Base-by-base conservation (phyloP, 2,888 invertebrate species). In the Yponomeuta cagnagella region DNA sequence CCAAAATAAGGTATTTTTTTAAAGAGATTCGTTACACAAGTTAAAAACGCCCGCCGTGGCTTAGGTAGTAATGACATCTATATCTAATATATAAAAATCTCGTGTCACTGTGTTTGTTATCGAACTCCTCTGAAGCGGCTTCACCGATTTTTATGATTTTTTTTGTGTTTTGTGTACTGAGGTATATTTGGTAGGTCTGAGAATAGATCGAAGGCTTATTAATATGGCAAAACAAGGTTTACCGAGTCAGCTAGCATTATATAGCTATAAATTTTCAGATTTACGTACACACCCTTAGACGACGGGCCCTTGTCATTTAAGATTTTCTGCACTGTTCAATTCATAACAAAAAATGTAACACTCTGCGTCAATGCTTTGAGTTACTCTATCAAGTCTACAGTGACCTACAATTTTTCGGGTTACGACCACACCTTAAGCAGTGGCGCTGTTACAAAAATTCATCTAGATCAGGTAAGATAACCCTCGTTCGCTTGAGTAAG, bases 301-400 rank as follows among this genome's bases (percentile, higher is more conserved):
- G 87, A 93, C 66, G 94, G 94, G 0, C 92, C 93, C 48, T 77
- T 91, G 30, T 88, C 89, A 10, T 95, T 94, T 77, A 91, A 90
- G 75, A 83, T 94, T 77, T 93, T 92, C 77, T 95, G 94, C 78
- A 80, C 79, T 30, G 80, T 95, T 0, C 90, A 92, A 71, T 91
- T 90, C 77, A 82, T 93, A 82, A 93, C 88, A 48, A 89, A 89
- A 72, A 90, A 89, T 63, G 77, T 95, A 68, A 85, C 85, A 4
- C 76, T 94, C 64, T 89, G 89, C 71, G 89, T 95, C 1, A 90
- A 89, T 63, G 90, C 93, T 4, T 85, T 87, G 30, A 93, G 94
- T 73, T 87, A 90, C 74, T 89, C 90, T 66, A 91, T 95, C 63
- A 85, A 92, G 71, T 88, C 94, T 0, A 86, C 85, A 74, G 86